Percentiles rank a stretch among this genome's conserved stretches.
These are phyloP conservation scores for Rhagoletis pomonella DNA, from an alignment of 1,140 invertebrate species.

Conservation along the genomic window DNA sequence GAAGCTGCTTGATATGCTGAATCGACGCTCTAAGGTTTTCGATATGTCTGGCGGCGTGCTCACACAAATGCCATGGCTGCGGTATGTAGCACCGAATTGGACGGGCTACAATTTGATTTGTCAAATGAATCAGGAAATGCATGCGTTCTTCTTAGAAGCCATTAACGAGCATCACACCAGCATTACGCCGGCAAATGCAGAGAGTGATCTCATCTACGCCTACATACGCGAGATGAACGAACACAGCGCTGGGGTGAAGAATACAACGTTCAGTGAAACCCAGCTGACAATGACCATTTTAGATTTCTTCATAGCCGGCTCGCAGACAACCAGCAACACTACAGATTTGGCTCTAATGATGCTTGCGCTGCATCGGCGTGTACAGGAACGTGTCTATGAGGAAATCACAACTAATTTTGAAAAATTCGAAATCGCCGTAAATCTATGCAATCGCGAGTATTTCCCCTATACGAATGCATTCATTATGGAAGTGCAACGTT, in stretches of 20 bases:
- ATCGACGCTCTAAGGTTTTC: conserved; percentile 79
- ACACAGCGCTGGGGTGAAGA: conserved; percentile 62
- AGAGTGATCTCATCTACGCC: conserved; percentile 82
- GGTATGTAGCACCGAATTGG: conserved; percentile 80
- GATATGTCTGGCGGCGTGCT: conserved; percentile 83
- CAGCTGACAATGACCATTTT: conserved; percentile 82
- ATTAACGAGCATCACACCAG: conserved; percentile 79
- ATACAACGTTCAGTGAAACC: conserved; percentile 79
- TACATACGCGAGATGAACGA: conserved; percentile 82
- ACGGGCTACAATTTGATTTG: conserved; percentile 82
- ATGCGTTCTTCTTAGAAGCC: conserved; percentile 77
- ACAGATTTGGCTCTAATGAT: conserved; percentile 83
- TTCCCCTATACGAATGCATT: conserved; percentile 81
- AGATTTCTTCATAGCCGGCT: conserved; percentile 84
- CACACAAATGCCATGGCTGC: conserved; percentile 82
- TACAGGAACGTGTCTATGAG: conserved; percentile 80
- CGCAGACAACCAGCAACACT: conserved; percentile 82
- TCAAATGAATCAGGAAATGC: conserved; percentile 79
- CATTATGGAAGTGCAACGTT: conserved; percentile 80
- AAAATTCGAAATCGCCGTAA: conserved; percentile 57
- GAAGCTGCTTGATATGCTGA: conserved; percentile 79
- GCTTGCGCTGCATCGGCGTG: conserved; percentile 79
- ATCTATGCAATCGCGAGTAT: conserved; percentile 73
- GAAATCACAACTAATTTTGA: conserved; percentile 77
- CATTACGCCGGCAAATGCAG: conserved; percentile 75